Base-by-base conservation (phyloP, 92 coral and sea anemone genomes). In the Zoanthus sociatus region DNA sequence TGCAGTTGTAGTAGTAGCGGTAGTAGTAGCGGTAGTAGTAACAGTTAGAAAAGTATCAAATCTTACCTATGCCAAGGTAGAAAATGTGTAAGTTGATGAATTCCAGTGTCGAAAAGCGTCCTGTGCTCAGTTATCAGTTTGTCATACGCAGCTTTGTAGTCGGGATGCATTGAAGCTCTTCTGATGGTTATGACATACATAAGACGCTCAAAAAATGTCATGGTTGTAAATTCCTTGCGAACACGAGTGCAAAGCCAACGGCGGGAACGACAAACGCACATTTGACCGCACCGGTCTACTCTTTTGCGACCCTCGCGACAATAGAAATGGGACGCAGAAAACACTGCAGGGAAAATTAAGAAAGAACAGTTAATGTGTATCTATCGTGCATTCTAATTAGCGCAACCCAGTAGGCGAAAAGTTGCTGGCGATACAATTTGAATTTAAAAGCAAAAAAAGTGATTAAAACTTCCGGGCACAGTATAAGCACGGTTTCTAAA, bases 211-310 rank as follows among this genome's bases (percentile, higher is more conserved):
- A 4, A 18, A 63, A 4, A 63, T 0, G 32, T 63, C 69, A 31
- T 86, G 87, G 45, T 42, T 31, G 37, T 92, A 71, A 92, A 92
- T 44, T 92, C 95, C 46, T 77, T 90, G 31, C 93, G 83, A 6
- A 90, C 87, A n/a, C 95, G 90, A 13, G 84, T 82, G 78, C 95
- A 92, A 1, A 60, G 72, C 26, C 82, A 76, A 7, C 64, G 77
- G 2, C 87, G 85, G 67, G 77, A 45, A 7, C 48, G 46, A 44
- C 89, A 86, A 3, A 21, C 21, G n/a, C 84, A 86, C 32, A 75
- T 21, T 71, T 46, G 84, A 10, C 61, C 84, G 48, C 89, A 84
- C 30, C 26, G 26, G 26, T 26, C 26, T 0, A 26, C 26, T 26
- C 26, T 26, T 26, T 26, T 26, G 26, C 0, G 26, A 26, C 26